Evolutionary conservation across 2,113 vertebrate species (phyloP).

Genomic region (Syngnathus typhle): DNA sequence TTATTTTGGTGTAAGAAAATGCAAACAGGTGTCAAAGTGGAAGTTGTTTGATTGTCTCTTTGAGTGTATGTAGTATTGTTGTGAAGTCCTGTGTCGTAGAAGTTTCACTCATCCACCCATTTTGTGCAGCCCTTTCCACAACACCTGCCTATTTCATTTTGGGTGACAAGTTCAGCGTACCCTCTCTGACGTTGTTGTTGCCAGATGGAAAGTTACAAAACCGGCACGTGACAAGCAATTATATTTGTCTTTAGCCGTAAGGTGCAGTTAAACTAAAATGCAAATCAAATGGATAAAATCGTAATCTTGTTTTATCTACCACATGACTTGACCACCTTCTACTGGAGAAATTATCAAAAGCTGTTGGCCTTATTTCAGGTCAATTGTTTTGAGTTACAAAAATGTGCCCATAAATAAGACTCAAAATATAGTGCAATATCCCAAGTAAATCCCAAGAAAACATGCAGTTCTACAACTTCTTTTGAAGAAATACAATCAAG

Average conservation of each 20-base stretch:
- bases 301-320: constrained; percentile 16
- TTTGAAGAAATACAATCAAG: too few relatives aligned
- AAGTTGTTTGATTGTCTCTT: background rate
- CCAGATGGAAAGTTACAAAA: background rate
- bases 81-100: background rate
- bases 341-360: background rate
- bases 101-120: background rate
- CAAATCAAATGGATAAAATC: constrained; percentile 3
- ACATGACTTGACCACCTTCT: background rate
- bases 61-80: background rate
- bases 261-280: background rate
- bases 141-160: background rate
- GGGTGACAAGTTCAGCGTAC: background rate
- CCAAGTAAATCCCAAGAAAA: too few relatives aligned
- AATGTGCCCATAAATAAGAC: too few relatives aligned
- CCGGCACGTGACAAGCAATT: background rate
- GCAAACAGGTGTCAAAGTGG: background rate
- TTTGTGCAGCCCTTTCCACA: background rate
- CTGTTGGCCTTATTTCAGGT: background rate
- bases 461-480: too few relatives aligned
- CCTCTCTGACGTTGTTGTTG: background rate
- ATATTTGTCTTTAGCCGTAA: background rate
- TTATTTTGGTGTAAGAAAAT: background rate
- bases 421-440: too few relatives aligned
- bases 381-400: background rate